phyloP scores from a whole-genome alignment of 2,113 vertebrate genomes.

The Butorides virescens region DNA sequence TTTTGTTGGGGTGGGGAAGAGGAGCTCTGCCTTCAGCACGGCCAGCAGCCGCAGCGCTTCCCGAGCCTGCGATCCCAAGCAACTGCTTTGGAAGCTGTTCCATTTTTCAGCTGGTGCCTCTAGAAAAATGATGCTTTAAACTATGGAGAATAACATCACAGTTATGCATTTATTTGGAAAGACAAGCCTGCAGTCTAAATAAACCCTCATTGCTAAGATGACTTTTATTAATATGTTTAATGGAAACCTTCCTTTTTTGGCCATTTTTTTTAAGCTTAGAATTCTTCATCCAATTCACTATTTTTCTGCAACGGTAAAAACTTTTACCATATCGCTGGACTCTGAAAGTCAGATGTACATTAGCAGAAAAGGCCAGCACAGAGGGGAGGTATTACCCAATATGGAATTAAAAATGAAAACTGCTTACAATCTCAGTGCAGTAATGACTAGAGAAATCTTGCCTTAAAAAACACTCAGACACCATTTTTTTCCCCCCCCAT shows the following conservation, averaged over 20 bases:
- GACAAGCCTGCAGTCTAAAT: slow-evolving; percentile 27
- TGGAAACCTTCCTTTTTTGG: slow-evolving; percentile 45
- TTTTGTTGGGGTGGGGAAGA: neutral
- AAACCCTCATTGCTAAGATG: neutral
- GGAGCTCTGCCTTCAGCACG: neutral
- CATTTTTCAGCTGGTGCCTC: neutral
- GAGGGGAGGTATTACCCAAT: slow-evolving; percentile 33
- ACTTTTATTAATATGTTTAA: slow-evolving; percentile 46
- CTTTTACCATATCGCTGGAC: neutral
- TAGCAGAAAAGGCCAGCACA: neutral
- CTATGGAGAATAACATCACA: slow-evolving; percentile 9
- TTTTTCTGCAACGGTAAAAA: slow-evolving; percentile 5
- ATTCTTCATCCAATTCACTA: neutral
- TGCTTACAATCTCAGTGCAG: neutral
- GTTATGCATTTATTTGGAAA: slow-evolving; percentile 46
- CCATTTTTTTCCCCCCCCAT: neutral
- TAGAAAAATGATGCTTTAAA: slow-evolving; percentile 22
- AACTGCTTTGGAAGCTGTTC: neutral
- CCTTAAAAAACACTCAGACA: neutral
- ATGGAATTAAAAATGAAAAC: slow-evolving; percentile 35
- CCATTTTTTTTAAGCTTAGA: neutral
- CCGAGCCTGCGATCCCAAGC: neutral
- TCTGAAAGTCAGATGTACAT: neutral
- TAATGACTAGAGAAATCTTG: neutral
- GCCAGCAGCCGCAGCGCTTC: neutral